Percentiles rank a stretch among this genome's conserved stretches.
Conservation (phyloP, 2,113 vertebrate species). For the Heterochromis multidens region DNA sequence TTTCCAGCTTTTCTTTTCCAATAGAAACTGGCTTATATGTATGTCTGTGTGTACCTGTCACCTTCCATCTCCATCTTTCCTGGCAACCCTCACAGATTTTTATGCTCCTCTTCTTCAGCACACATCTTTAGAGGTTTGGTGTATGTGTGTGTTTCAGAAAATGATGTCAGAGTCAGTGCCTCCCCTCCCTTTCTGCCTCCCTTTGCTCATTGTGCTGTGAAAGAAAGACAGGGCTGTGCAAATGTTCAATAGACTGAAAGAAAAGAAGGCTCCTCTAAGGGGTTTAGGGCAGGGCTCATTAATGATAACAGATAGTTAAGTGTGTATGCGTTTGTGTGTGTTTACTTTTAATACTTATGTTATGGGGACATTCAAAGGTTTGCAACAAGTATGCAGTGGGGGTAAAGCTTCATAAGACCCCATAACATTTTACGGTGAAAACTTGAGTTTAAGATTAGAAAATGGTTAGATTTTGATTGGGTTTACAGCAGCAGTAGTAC, state of each 20-base stretch:
- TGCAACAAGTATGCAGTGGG: no score
- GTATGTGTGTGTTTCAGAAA: background rate
- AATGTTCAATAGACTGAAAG: slow-evolving; percentile 8
- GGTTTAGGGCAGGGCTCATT: slow-evolving; percentile 1
- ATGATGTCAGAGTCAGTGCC: background rate
- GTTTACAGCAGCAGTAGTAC: background rate
- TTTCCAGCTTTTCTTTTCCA: background rate
- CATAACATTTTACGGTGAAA: background rate
- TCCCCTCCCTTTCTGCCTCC: background rate
- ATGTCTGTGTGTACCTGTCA: background rate
- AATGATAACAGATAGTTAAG: slow-evolving; percentile 10
- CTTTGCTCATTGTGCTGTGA: slow-evolving; percentile 33
- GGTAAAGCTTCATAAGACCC: background rate
- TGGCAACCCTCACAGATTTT: background rate
- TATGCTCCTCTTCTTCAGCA: background rate
- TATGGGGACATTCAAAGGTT: background rate
- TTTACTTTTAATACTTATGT: background rate
- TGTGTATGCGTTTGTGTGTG: background rate
- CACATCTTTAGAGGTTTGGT: background rate
- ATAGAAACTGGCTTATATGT: background rate
- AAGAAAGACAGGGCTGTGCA: slow-evolving; percentile 13
- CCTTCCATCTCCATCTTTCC: background rate
- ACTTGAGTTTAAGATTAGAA: background rate
- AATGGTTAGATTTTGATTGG: background rate
- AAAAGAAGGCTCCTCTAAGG: slow-evolving; percentile 16